Base-by-base conservation (phyloP, 1,140 invertebrate species). In the Cephus cinctus region DNA sequence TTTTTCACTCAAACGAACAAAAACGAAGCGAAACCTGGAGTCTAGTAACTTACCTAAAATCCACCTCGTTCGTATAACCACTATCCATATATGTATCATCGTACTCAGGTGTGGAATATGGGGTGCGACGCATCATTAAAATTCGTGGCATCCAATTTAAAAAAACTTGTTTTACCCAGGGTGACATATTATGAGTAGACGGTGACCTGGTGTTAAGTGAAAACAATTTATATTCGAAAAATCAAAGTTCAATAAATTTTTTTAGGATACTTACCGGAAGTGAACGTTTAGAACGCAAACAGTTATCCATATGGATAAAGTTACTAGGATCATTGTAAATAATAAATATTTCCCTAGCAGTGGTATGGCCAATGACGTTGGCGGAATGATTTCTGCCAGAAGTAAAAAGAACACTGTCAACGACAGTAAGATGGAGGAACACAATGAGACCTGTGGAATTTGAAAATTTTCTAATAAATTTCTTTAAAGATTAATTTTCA, bases 341-440 rank as follows among this genome's bases (percentile, higher is more conserved):
- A 98, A 80, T 41, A 91, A 80, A 75, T 95, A 95, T 81, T 97
- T 97, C 54, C 96, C 95, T 44, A 99, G 86, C 41, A 98, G 77
- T n/a, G 96, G 96, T 57, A 99, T 92, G 12, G 96, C 94, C 54
- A 98, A 80, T 12, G 94, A 98, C 14, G 96, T 98, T 11, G 96
- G 95, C 27, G 96, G 96, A 71, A 98, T 98, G 66, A 98, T 96
- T 81, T 97, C 94, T 44, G 94, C 94, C 63, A 98, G 77, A 53
- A 98, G 81, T 67, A 99, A 83, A 82, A 98, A 98, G 81, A 98
- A 98, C 76, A 99, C 96, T 69, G 95, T 98, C 67, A 99, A 79
- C 40, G 96, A 98, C 55, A 99, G 88, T 52, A 99, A 85, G 77
- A 99, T 98, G 63, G 94, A 98, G 75, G 98, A 97, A 80, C 94